Base-by-base conservation (phyloP, 1,140 invertebrate species). In the Aphis craccivora region DNA sequence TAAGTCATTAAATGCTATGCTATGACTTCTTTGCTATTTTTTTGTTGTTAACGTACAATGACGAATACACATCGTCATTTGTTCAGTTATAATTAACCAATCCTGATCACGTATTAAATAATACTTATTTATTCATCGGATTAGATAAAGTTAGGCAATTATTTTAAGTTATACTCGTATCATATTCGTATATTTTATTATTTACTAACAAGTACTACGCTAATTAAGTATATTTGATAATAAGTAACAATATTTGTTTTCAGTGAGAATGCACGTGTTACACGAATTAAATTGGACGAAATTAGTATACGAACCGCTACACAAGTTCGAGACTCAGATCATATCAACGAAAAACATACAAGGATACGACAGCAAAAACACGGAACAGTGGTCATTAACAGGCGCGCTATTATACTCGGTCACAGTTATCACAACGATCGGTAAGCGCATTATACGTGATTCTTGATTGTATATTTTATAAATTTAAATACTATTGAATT, bases 341-440 rank as follows among this genome's bases (percentile, higher is more conserved):
- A 97, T 98, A 45, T 96, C 97, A 6, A 97, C 97, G 0, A 97
- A 97, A 86, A 96, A 96, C 94, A 95, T 95, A 94, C 95, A 96
- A 5, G 95, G 94, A 30, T 91, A 94, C 35, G 93, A 94, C 45
- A 94, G 93, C 88, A 76, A 94, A 60, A 93, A 94, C 95, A 90
- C 95, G 7, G 94, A 95, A 37, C 96, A 96, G 94, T 98, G 98
- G 98, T 97, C 96, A 2, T 98, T 97, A 95, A 96, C 97, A 89
- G 97, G 97, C 90, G 97, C 98, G 4, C 95, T 98, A 14, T 96
- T 98, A 37, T 98, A 98, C 95, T 97, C 97, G 48, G 96, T 98
- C 94, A 98, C 97, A 91, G 97, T 98, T 94, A 97, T 98, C 95
- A 98, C 97, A 35, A 98, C 98, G 76, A 98, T 98, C 94, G 98